A percentile compares a stretch with the other conserved stretches of the same genome.
These are phyloP conservation scores for Ichneumon xanthorius DNA, from an alignment of 2,888 invertebrate genomes.

Conservation along the genomic window DNA sequence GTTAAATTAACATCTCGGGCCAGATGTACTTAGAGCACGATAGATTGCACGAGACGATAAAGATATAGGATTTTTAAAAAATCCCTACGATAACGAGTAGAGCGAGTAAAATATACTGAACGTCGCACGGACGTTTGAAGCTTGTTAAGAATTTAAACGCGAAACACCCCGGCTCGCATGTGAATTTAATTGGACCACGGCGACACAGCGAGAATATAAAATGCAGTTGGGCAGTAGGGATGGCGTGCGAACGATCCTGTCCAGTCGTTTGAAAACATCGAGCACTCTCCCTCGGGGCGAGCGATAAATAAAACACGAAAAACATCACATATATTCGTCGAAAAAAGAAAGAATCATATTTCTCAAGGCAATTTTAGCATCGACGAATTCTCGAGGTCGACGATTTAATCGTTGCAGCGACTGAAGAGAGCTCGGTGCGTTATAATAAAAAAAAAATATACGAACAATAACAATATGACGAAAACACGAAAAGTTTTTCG, in stretches of 20 bases:
- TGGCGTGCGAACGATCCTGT: conserved; percentile 70
- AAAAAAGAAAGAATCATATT: conserved; percentile 63
- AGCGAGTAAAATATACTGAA: neutral
- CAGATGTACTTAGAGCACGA: neutral
- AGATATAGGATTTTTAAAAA: no score
- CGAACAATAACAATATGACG: conserved; percentile 43
- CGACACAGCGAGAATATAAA: neutral
- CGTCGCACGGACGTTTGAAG: neutral
- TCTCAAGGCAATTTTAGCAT: neutral
- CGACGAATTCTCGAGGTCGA: neutral
- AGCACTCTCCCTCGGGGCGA: conserved; percentile 42
- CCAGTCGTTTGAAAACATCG: conserved; percentile 76
- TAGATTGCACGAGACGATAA: neutral
- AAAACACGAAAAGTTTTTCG: conserved; percentile 75
- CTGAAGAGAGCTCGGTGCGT: no score
- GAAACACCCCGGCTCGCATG: neutral
- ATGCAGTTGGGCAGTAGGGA: conserved; percentile 57
- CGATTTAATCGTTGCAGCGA: neutral
- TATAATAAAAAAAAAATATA: neutral
- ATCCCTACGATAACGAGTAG: neutral
- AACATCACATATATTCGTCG: conserved; percentile 42
- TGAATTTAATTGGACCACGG: neutral
- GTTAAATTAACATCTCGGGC: neutral
- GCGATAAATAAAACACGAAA: conserved; percentile 17
- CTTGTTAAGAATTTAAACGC: neutral